Base-by-base conservation (phyloP, 2,888 invertebrate genomes). In the Adelphocoris suturalis region DNA sequence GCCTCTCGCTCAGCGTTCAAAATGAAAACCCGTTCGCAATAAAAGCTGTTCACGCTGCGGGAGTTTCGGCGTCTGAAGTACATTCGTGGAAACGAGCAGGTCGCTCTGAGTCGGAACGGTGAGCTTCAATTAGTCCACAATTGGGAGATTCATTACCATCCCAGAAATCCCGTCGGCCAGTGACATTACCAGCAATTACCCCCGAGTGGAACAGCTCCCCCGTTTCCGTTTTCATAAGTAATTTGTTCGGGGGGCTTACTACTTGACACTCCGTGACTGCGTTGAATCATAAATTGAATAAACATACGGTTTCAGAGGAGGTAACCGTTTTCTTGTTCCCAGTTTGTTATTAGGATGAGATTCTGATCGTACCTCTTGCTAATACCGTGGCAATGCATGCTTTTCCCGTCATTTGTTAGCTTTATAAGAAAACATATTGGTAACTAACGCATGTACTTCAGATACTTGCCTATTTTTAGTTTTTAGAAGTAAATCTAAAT, bases 111-210 rank as follows among this genome's bases (percentile, higher is more conserved):
- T 7, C 57, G 19, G 57, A 57, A n/a, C n/a, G 57, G 16, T n/a
- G 7, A n/a, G 57, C n/a, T 68, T 68, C 68, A 68, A 68, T 68
- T 68, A 68, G 68, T 23, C 68, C 23, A 68, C 5, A 68, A 68
- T 68, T 68, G 68, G 68, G 12, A 19, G 68, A 68, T 68, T 68
- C 68, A 68, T 68, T 68, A 27, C 23, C 13, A 23, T 68, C 11
- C n/a, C 11, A 27, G 68, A 23, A 27, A 68, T 68, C 68, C 23
- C 68, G 68, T 23, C 68, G 19, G 68, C n/a, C 23, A 68, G 68
- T 68, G 68, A 68, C 68, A 68, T 68, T 23, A 68, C 68, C 7
- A 16, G 16, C 57, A 57, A 57, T 57, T 57, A 57, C 5, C 57
- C n/a, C 16, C 57, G 57, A 57, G 57, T 37, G 37, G 37, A 37